Evolutionary conservation across 2,888 invertebrate species (phyloP).

Genomic region (Callyntrura guangdongensis): DNA sequence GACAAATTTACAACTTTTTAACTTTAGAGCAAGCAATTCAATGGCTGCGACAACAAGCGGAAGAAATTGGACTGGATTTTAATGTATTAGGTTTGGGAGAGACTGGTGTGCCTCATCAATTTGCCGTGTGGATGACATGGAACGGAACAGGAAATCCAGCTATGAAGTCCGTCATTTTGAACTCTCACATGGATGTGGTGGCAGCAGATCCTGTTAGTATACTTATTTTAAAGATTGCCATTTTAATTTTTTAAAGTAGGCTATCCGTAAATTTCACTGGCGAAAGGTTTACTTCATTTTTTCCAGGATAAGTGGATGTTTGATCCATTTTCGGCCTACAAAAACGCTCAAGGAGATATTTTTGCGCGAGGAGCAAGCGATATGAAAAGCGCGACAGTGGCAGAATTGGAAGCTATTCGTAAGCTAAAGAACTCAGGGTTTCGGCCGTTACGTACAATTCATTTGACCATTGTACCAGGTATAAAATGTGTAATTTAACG

Average conservation of each 20-base stretch:
- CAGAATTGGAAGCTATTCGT: constrained; percentile 91
- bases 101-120: constrained; percentile 33
- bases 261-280: no score
- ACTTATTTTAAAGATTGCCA: constrained; percentile 89
- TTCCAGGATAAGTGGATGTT: constrained; percentile 94
- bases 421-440: constrained; percentile 88
- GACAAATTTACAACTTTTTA: not conserved
- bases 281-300: no score
- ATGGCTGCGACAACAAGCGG: constrained; percentile 75
- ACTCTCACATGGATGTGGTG: constrained; percentile 99
- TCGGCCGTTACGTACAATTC: constrained; percentile 89
- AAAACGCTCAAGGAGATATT: constrained; percentile 94
- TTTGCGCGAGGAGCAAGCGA: constrained; percentile 94
- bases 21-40: constrained; percentile 30
- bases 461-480: constrained; percentile 86
- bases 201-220: constrained; percentile 93
- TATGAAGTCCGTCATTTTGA: constrained; percentile 92
- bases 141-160: constrained; percentile 90
- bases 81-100: constrained; percentile 39
- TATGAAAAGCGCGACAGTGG: constrained; percentile 93
- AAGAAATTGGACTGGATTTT: constrained; percentile 75
- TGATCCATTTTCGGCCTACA: constrained; percentile 94
- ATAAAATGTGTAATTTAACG: not conserved
- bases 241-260: no score
- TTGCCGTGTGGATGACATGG: constrained; percentile 91